Base-by-base conservation (phyloP, 2,113 vertebrate genomes). In the Rhea americana region DNA sequence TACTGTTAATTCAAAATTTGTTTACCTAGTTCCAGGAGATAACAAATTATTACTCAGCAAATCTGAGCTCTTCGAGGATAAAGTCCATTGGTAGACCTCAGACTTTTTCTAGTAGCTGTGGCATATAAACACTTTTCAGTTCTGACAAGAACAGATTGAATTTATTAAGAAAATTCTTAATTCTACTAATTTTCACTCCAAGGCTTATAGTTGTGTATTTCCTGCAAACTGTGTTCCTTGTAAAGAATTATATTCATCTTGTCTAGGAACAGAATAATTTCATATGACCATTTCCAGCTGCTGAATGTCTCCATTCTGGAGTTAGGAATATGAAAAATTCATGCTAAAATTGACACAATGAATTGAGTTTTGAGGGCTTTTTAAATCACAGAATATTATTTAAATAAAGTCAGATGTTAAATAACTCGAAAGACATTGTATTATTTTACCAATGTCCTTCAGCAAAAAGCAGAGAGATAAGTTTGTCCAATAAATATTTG, bases 401-500 rank as follows among this genome's bases (percentile, higher is more conserved):
- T 87, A 43, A 37, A 51, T 75, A 72, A 61, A 19, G 35, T 75
- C 77, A 92, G 39, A 62, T 85, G 20, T 84, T 89, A 88, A 72
- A 81, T 61, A 90, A 30, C 11, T 24, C 70, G 53, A 43, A 75
- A 88, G 53, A 82, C 82, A 62, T 45, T 5, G 2, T 73, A 63
- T 71, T 0, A 63, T 72, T 89, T 90, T 80, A 76, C 74, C 66
- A 32, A 17, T 76, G 16, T 58, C 18, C n/a, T 92, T 88, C 84
- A 92, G 14, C 12, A 81, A 84, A 26, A 26, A 65, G 17, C 25
- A 70, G 58, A 76, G 48, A 59, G 32, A 63, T 78, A 35, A 41
- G 17, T 75, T 90, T 76, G 24, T 67, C 50, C 59, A 59, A 77
- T 67, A 91, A 85, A 85, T 93, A 91, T 73, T 82, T 95, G 35